phyloP scores from a whole-genome alignment of 1,140 invertebrate species.

The Frieseomelitta varia region DNA sequence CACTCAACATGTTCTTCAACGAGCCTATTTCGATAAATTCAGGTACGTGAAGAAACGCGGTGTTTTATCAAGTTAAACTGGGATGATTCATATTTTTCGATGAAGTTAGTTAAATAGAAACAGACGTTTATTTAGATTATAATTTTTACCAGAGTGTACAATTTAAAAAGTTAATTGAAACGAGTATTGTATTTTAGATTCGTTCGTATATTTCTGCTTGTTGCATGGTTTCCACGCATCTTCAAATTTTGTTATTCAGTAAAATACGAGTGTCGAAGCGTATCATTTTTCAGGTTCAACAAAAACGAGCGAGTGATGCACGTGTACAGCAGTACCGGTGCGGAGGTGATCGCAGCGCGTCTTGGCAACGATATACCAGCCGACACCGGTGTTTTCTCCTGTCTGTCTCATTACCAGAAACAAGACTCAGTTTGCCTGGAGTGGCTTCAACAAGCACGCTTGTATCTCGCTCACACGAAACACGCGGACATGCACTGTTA shows the following conservation, averaged over 20 bases:
- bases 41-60: conserved; percentile 72
- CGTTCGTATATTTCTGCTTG: too few relatives aligned
- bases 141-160: too few relatives aligned
- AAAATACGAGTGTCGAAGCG: too few relatives aligned
- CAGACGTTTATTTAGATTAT: too few relatives aligned
- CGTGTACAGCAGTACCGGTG: conserved; percentile 87
- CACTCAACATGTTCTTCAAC: conserved; percentile 89
- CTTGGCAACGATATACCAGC: conserved; percentile 84
- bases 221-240: too few relatives aligned
- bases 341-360: conserved; percentile 87
- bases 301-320: conserved; percentile 89
- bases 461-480: conserved; percentile 86
- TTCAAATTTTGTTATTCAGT: too few relatives aligned
- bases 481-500: conserved; percentile 88
- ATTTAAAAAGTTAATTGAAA: too few relatives aligned
- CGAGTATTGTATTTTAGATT: too few relatives aligned
- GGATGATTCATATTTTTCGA: background rate
- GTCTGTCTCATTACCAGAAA: conserved; percentile 85
- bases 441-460: conserved; percentile 88
- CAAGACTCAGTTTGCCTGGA: conserved; percentile 87
- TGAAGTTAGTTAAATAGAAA: too few relatives aligned
- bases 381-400: conserved; percentile 85
- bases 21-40: conserved; percentile 91
- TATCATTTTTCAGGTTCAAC: conserved; percentile 85
- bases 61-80: background rate